These are phyloP conservation scores for Temnothorax ravouxi DNA, from an alignment of 2,888 invertebrate genomes.

Conservation along the genomic window DNA sequence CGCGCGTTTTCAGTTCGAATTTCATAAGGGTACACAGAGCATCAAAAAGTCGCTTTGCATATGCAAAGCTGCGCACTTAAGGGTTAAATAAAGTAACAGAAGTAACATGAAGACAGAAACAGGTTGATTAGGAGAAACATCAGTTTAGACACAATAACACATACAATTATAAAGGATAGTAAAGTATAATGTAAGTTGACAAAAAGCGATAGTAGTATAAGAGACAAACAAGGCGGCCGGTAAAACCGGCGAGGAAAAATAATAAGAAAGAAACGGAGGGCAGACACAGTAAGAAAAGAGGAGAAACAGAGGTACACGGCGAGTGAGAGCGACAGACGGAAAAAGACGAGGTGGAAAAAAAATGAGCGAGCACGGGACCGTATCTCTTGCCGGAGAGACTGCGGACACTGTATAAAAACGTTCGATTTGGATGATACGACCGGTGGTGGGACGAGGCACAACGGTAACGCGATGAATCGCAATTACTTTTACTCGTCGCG, in stretches of 20 bases:
- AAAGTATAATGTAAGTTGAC: neutral
- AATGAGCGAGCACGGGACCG: neutral
- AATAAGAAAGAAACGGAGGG: neutral
- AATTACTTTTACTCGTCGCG: constrained; percentile 41
- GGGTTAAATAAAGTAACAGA: too few relatives aligned
- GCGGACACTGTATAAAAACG: neutral
- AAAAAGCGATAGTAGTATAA: constrained; percentile 19
- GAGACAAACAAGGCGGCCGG: neutral
- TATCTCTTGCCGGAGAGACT: neutral
- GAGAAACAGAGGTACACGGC: neutral
- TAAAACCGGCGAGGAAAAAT: neutral
- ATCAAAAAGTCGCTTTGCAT: too few relatives aligned
- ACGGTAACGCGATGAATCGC: constrained; percentile 47
- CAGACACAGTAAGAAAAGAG: neutral
- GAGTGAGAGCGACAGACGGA: constrained; percentile 31
- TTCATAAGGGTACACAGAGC: too few relatives aligned
- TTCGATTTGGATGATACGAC: constrained; percentile 29
- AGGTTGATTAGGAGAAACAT: neutral
- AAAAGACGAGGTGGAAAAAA: neutral
- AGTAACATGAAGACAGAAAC: neutral
- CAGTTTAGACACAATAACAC: neutral
- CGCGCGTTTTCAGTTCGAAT: too few relatives aligned
- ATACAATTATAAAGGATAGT: neutral
- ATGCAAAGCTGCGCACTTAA: too few relatives aligned
- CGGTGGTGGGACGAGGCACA: neutral